Evolutionary conservation across 1,140 invertebrate genomes (phyloP), one percentile per base, ranked within the genome.

Genomic region (Eupristina koningsbergeri): DNA sequence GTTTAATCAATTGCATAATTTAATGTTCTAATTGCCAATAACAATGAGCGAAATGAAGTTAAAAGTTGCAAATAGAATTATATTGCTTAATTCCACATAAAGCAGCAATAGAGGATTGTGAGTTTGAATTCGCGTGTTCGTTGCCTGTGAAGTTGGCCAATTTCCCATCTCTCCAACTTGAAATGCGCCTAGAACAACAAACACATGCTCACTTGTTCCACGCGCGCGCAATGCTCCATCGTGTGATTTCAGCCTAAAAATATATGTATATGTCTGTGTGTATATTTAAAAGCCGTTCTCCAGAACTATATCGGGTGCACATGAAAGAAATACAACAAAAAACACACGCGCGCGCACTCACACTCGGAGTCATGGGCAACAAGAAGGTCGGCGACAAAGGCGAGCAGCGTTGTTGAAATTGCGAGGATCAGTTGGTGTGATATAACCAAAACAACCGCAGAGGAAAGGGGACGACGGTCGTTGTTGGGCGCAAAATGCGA

Each of bases 401-500:
- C 26, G 0, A n/a, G 22, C 8, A 5, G 15, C 39, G 5, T 6
- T 73, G 11, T 47, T 5, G 64, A 36, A n/a, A 58, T 58, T 58
- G 53, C 22, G 53, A 26, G 22, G 26, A 26, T 26, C 22, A 58
- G 22, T 22, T 26, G 9, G 13, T 6, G 7, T 5, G 36, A 67
- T 22, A 36, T 17, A 15, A 19, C 31, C 17, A 67, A 17, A 67
- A 6, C 29, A 15, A 67, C 36, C 63, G 15, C 19, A 1, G 34
- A 34, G 15, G 36, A 36, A 67, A 39, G 5, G 26, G 26, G 26
- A 41, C 39, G 36, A 41, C 5, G 22, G 41, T 19, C 29, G 26
- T 67, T 22, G 41, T 41, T 50, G 29, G 29, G 64, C 61, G 71
- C 50, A 87, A 77, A 83, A 90, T 89, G 89, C 87, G 87, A 73